These are phyloP conservation scores for Sebastes itinus DNA, from an alignment of 2,797 vertebrate genomes.

Conservation along the genomic window DNA sequence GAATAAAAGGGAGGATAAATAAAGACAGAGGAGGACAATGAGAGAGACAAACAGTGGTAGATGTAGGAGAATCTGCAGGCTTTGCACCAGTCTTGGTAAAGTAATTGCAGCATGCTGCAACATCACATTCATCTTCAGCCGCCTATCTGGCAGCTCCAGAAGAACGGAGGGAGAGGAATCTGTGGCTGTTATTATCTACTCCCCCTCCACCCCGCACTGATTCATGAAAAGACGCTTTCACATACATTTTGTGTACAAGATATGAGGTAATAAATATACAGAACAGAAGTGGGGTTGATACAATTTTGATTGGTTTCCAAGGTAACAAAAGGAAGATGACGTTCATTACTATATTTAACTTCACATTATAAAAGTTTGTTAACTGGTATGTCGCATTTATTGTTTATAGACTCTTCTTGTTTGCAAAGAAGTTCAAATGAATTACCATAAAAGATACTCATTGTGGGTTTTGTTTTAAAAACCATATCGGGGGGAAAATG, in stretches of 20 bases:
- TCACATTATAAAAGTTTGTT: conserved; percentile 7
- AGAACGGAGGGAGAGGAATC: conserved; percentile 19
- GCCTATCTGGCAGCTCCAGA: conserved; percentile 27
- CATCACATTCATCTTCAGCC: conserved; percentile 49
- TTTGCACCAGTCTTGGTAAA: conserved; percentile 7
- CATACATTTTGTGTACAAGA: conserved; percentile 12
- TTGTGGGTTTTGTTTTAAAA: not conserved
- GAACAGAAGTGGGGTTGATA: not conserved
- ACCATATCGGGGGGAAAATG: not conserved
- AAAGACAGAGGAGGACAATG: not conserved
- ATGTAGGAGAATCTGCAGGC: conserved; percentile 16
- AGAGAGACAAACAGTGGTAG: not conserved
- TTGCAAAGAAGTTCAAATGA: not conserved
- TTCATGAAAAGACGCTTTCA: conserved; percentile 44
- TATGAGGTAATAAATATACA: conserved; percentile 28
- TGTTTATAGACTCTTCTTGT: not conserved
- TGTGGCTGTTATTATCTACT: conserved; percentile 25
- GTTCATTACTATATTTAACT: conserved; percentile 1
- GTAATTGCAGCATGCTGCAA: conserved; percentile 29
- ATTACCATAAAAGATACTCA: not conserved
- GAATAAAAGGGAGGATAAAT: not conserved
- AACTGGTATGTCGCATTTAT: not conserved
- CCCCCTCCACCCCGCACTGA: not conserved
- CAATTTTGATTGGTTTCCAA: conserved; percentile 30
- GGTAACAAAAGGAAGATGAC: conserved; percentile 18